Base-by-base conservation (phyloP, 2,888 invertebrate species). In the Leptinotarsa haldemani region DNA sequence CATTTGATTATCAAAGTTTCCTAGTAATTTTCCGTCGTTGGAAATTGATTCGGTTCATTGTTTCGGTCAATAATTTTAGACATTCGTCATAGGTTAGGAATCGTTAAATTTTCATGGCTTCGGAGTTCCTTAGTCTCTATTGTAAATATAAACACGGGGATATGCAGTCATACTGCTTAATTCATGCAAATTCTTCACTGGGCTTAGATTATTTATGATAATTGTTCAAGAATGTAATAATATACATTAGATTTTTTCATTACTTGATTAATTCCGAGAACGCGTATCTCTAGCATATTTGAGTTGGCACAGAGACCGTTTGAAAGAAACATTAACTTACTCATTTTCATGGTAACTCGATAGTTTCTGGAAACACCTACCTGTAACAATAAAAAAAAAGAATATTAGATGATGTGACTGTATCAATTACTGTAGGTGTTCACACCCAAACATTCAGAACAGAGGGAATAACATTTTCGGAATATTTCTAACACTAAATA, bases 91-190 rank as follows among this genome's bases (percentile, higher is more conserved):
- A 61, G 61, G 30, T 30, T 56, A 61, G 15, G 61, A 30, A 61
- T 61, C 61, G 61, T 15, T 16, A 18, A 1, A 18, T 40, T 61
- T 61, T 61, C 61, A 40, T 61, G 40, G 40, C 61, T 61, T 12
- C 61, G 22, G n/a, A 74, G 74, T 70, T 74, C 70, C 69, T 70
- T 74, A 67, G 70, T 74, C 74, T 56, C 74, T 61, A 74, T 63
- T 67, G 74, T 74, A 67, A 74, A 74, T 70, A 73, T 56, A 70
- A 74, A 74, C 74, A 74, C 3, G 40, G 16, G 7, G 18, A 67
- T 67, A 56, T 22, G 74, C 65, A 74, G 63, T 74, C 30, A 53
- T 74, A 70, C 67, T 67, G 40, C 63, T 47, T 53, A 48, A 74
- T 74, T 74, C 56, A 74, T 74, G 74, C 70, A 67, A 74, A 74